Percentiles rank a stretch among this genome's conserved stretches.
Evolutionary conservation across 2,113 vertebrate species (phyloP).

Genomic region (Ranitomeya imitator): DNA sequence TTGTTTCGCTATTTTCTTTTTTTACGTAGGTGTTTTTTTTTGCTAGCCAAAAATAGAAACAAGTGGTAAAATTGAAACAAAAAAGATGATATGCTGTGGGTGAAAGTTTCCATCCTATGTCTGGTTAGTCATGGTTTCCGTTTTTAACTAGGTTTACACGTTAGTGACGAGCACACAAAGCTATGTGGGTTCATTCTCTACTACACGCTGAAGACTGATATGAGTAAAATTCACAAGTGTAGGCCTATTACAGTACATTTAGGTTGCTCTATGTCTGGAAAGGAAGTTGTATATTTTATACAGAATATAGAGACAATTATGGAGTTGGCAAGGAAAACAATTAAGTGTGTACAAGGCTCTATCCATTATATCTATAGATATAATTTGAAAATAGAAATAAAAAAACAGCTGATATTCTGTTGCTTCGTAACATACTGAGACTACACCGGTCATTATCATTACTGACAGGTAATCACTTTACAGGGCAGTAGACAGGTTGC

Average conservation of each 20-base stretch:
- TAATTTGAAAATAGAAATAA: background rate
- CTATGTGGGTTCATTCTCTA: background rate
- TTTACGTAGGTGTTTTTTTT: background rate
- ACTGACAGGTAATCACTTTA: constrained; percentile 15
- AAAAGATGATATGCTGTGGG: background rate
- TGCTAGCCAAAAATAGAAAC: background rate
- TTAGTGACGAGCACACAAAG: background rate
- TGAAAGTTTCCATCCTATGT: background rate
- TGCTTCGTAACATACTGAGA: background rate
- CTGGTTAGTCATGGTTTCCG: background rate
- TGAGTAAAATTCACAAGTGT: background rate
- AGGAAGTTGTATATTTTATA: background rate
- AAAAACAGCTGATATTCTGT: background rate
- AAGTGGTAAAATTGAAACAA: background rate
- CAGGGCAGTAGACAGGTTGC: constrained; percentile 9
- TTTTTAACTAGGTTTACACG: background rate
- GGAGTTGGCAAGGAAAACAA: background rate
- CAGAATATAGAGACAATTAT: background rate
- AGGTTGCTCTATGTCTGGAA: background rate
- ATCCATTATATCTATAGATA: background rate
- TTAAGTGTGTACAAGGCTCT: background rate
- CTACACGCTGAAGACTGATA: background rate
- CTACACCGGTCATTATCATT: background rate
- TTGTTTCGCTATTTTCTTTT: background rate
- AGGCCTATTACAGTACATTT: background rate